Conservation (phyloP, 2,797 vertebrate genomes). For the Enteromius anoplus region DNA sequence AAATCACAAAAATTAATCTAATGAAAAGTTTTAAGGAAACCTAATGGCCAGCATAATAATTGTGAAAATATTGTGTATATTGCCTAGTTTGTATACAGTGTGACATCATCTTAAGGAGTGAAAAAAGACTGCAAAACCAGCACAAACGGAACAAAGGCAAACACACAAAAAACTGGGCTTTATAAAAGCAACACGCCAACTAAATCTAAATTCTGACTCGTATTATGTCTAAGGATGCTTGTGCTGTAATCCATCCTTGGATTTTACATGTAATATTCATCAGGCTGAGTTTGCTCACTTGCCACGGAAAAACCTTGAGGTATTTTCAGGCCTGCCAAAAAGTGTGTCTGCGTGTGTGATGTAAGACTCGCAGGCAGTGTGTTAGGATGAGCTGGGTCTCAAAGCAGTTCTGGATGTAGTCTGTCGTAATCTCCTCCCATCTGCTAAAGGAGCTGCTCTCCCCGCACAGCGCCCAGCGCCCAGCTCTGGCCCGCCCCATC, state of each 20-base stretch:
- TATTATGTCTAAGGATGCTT: constrained; percentile 36
- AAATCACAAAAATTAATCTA: background rate
- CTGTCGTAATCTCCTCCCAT: constrained; percentile 75
- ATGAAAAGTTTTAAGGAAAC: background rate
- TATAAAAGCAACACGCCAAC: constrained; percentile 29
- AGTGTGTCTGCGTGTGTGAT: constrained; percentile 44
- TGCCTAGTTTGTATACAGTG: background rate
- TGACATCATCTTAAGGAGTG: background rate
- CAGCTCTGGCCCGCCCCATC: constrained; percentile 68
- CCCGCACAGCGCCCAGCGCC: constrained; percentile 70
- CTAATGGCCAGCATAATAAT: background rate
- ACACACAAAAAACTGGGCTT: background rate
- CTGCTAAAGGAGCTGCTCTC: constrained; percentile 74
- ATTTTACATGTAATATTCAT: constrained; percentile 52
- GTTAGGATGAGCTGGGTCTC: constrained; percentile 49
- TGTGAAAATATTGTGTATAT: background rate
- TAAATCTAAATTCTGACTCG: constrained; percentile 30
- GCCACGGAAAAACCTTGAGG: constrained; percentile 55
- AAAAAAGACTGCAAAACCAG: background rate
- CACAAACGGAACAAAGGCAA: background rate
- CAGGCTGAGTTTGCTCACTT: constrained; percentile 48
- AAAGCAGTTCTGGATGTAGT: constrained; percentile 59
- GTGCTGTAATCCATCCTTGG: constrained; percentile 43
- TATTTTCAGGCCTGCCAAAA: constrained; percentile 56
- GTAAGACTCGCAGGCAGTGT: constrained; percentile 53